A percentile compares a stretch with the other conserved stretches of the same genome.
Evolutionary conservation across 1,140 invertebrate genomes (phyloP).

Genomic region (Nomia melanderi): DNA sequence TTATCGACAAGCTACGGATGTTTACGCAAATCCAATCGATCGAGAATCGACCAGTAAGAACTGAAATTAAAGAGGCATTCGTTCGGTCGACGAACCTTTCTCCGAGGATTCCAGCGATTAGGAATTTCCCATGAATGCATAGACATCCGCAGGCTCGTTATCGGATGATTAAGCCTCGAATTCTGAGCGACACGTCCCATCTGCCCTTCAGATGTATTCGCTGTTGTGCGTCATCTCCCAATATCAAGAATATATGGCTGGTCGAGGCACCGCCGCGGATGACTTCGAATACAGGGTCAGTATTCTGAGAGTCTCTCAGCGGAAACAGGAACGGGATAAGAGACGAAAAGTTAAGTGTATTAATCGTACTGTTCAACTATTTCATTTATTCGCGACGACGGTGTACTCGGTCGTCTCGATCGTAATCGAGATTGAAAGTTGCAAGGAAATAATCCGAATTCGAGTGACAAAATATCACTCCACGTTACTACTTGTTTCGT

Average conservation of each 20-base stretch:
- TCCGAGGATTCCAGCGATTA: too few species aligned
- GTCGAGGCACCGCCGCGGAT: conserved; percentile 86
- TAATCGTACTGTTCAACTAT: conserved; percentile 23
- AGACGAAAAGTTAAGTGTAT: conserved; percentile 61
- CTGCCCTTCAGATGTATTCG: conserved; percentile 85
- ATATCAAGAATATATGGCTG: conserved; percentile 89
- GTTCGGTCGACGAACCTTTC: too few species aligned
- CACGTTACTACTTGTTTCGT: too few species aligned
- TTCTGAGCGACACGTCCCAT: background rate
- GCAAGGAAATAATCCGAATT: too few species aligned
- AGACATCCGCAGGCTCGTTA: conserved; percentile 16
- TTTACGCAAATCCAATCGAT: too few species aligned
- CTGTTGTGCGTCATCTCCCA: conserved; percentile 91
- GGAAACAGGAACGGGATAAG: conserved; percentile 42
- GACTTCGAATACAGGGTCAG: conserved; percentile 79
- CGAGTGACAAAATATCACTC: too few species aligned
- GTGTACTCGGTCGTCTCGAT: background rate
- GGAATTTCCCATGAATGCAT: too few species aligned
- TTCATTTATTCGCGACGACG: background rate
- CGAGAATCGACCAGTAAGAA: too few species aligned
- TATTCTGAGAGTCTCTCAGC: conserved; percentile 59
- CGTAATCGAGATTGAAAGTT: too few species aligned
- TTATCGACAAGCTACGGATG: too few species aligned
- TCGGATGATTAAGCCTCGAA: background rate
- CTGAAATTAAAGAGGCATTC: too few species aligned